Evolutionary conservation across 2,113 vertebrate species (phyloP).

Genomic region (Mugil cephalus): DNA sequence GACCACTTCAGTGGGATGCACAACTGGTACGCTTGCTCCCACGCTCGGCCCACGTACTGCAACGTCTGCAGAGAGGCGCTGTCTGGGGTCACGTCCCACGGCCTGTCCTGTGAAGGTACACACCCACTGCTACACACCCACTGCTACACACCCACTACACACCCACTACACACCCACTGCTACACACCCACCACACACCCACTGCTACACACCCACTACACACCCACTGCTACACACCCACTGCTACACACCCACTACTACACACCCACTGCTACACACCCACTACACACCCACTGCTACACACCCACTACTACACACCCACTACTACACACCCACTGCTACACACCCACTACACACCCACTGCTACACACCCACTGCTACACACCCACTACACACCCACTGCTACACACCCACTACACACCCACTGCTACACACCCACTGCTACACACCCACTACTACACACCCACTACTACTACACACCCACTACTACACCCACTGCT

Average conservation of each 20-base stretch:
- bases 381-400: too few species aligned
- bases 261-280: too few species aligned
- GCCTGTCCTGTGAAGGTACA: conserved; percentile 96
- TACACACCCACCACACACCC: background rate
- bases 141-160: background rate
- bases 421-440: too few species aligned
- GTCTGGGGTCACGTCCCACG: conserved; percentile 94
- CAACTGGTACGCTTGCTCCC: conserved; percentile 98
- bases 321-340: too few species aligned
- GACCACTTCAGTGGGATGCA: conserved; percentile 99
- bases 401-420: too few species aligned
- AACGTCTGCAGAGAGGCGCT: conserved; percentile 96
- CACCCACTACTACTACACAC: too few species aligned
- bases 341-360: too few species aligned
- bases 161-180: background rate
- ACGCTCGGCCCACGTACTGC: conserved; percentile 96
- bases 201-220: background rate
- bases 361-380: too few species aligned
- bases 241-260: background rate
- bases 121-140: background rate
- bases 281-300: too few species aligned
- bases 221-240: background rate
- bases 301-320: too few species aligned
- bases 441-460: too few species aligned
- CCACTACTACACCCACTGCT: too few species aligned